Base-by-base conservation (phyloP, 2,797 vertebrate species). In the Euthynnus affinis region DNA sequence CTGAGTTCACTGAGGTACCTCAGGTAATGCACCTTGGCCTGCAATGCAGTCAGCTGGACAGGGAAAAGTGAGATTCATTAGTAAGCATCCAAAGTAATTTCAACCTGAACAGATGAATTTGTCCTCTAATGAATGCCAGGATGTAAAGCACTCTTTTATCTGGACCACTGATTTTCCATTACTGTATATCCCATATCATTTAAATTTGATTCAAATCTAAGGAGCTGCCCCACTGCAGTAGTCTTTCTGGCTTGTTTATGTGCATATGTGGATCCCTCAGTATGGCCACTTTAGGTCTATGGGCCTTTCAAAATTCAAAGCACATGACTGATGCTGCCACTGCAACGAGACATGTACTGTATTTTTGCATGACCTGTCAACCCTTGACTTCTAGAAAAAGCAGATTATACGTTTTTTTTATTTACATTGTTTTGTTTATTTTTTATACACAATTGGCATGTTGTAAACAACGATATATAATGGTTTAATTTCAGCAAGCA, bases 11-110 rank as follows among this genome's bases (percentile, higher is more conserved):
- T 98, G 93, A 99, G 97, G 92, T 98, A 99, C 94, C 98, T 97
- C 88, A 99, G 95, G 94, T 99, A 99, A 93, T 99, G 97, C 77
- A 99, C 98, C 95, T 99, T 99, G 88, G 98, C 98, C 95, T 99
- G 98, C 78, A 99, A 87, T 65, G 97, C 97, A 15, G 98, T 99
- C 46, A 99, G 94, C 98, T 99, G 94, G 67, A 64, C 14, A 81
- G 64, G 18, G 48, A 89, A 44, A 78, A 32, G 52, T 37, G 32
- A 78, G 76, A 69, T 2, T 59, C 52, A 85, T 82, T 61, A 78
- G 70, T 18, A 48, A 76, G 83, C 59, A 52, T 69, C 68, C 13
- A 5, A 74, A 87, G 78, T 82, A 67, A 68, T 68, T 53, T 80
- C 44, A 48, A 49, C 53, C 69, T 17, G 46, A 62, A 74, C 25